Evolutionary conservation across 2,113 vertebrate species (phyloP).

Genomic region (Pungitius pungitius): DNA sequence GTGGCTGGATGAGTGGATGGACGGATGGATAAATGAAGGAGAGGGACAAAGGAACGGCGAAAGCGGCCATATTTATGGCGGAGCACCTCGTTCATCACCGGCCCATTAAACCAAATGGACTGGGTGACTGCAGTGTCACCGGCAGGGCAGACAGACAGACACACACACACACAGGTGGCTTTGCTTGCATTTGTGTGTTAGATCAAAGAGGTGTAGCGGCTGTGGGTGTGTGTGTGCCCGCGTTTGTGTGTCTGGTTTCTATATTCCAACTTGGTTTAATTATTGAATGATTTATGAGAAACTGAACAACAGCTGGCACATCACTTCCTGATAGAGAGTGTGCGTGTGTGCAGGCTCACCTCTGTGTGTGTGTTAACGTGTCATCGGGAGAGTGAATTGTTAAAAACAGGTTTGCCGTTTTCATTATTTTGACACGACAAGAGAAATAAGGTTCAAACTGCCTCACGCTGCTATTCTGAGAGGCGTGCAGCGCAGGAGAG

Average conservation of each 20-base stretch:
- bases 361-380: conserved; percentile 19
- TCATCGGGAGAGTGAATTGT: conserved; percentile 16
- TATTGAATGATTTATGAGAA: conserved; percentile 57
- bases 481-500: conserved; percentile 22
- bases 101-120: conserved; percentile 66
- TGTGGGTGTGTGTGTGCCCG: not conserved
- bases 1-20: conserved; percentile 36
- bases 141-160: conserved; percentile 46
- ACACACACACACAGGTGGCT: conserved; percentile 46
- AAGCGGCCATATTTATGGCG: conserved; percentile 60
- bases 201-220: not conserved
- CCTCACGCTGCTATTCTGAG: conserved; percentile 50
- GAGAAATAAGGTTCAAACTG: conserved; percentile 14
- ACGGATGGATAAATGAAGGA: conserved; percentile 52
- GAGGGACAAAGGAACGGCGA: conserved; percentile 47
- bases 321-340: conserved; percentile 32
- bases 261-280: conserved; percentile 34
- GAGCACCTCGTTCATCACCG: conserved; percentile 58
- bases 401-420: conserved; percentile 2
- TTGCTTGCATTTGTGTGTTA: not conserved
- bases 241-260: conserved; percentile 15
- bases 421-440: conserved; percentile 1
- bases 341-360: not conserved
- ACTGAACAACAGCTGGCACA: conserved; percentile 49
- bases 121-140: conserved; percentile 54